A percentile compares a stretch with the other conserved stretches of the same genome.
phyloP scores from a whole-genome alignment of 2,888 invertebrate species.

The Latrodectus hesperus region DNA sequence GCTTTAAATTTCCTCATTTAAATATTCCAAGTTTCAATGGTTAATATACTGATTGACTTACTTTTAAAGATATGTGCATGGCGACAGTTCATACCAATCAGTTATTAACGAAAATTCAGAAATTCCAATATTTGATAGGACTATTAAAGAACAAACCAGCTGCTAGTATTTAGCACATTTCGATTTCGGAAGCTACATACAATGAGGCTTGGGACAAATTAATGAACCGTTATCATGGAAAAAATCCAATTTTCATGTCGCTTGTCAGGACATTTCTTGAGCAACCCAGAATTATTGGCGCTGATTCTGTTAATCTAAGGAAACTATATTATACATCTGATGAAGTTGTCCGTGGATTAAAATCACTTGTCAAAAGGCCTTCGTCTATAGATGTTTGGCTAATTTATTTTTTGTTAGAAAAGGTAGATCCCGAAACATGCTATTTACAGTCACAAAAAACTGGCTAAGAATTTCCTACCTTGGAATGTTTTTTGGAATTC shows the following conservation, averaged over 20 bases:
- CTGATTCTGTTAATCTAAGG: neutral
- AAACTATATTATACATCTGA: neutral
- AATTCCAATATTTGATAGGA: neutral
- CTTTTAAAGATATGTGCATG: neutral
- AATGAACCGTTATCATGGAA: neutral
- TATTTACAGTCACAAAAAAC: neutral
- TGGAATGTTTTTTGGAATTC: neutral
- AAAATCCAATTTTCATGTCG: neutral
- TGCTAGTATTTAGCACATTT: neutral
- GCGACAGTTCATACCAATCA: neutral
- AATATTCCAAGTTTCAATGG: too few relatives aligned
- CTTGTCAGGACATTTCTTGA: neutral
- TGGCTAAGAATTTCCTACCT: neutral
- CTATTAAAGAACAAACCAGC: neutral
- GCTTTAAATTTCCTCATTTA: too few relatives aligned
- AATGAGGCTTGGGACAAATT: neutral
- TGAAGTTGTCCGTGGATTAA: neutral
- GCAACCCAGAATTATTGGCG: neutral
- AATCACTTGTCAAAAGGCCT: neutral
- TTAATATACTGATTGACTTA: neutral
- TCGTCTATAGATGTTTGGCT: neutral
- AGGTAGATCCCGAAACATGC: neutral
- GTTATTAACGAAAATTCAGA: neutral
- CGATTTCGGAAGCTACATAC: neutral
- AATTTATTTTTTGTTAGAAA: neutral